These are phyloP conservation scores for Synanceia verrucosa DNA, from an alignment of 2,797 vertebrate species.

Conservation along the genomic window DNA sequence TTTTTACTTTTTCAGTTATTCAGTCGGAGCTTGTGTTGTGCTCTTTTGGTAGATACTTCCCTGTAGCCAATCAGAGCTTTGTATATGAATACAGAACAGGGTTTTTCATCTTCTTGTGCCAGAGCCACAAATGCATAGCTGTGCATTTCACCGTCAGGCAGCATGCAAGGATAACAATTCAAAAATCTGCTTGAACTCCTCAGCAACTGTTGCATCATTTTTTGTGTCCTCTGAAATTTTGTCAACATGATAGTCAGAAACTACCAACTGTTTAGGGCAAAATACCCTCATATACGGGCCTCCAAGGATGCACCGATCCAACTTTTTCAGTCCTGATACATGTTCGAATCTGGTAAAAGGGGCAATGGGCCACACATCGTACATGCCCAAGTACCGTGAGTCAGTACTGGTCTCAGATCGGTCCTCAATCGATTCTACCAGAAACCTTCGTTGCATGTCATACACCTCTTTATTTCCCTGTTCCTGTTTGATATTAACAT, in stretches of 20 bases:
- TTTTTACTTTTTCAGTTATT: conserved; percentile 1
- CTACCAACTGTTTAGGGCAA: background rate
- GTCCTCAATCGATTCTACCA: background rate
- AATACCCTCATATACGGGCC: background rate
- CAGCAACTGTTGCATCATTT: background rate
- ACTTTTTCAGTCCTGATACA: background rate
- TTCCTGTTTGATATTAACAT: background rate
- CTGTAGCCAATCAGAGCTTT: background rate
- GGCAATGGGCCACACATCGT: no score
- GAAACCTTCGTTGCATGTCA: background rate
- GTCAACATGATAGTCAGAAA: background rate
- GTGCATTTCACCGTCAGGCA: background rate
- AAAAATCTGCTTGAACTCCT: background rate
- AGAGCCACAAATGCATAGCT: background rate
- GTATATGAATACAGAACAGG: background rate
- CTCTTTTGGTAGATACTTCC: background rate
- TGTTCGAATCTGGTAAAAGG: no score
- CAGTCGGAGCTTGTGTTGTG: background rate
- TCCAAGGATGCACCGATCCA: background rate
- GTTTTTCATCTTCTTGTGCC: background rate
- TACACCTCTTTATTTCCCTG: background rate
- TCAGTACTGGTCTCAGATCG: no score
- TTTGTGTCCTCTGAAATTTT: background rate
- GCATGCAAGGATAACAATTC: background rate
- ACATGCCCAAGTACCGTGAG: no score